phyloP scores from a whole-genome alignment of 1,140 invertebrate species.

The Orius insidiosus region DNA sequence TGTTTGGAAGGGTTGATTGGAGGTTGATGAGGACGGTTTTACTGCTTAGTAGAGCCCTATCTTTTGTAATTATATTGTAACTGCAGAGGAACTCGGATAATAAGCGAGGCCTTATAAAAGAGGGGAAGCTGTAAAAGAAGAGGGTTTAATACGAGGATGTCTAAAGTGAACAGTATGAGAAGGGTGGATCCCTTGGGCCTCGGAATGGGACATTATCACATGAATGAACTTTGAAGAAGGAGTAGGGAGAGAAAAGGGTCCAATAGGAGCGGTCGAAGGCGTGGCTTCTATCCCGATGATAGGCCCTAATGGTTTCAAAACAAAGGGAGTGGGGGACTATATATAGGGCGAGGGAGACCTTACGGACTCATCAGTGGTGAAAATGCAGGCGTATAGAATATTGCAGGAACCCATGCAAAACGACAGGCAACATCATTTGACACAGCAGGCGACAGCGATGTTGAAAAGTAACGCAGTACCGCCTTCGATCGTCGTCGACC shows the following conservation, averaged over 20 bases:
- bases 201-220: conserved; percentile 11
- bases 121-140: conserved; percentile 1
- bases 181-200: conserved; percentile 8
- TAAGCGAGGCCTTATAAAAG: conserved; percentile 9
- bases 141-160: conserved; percentile 4
- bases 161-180: neutral
- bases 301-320: conserved; percentile 7
- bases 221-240: conserved; percentile 7
- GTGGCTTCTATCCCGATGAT: conserved; percentile 8
- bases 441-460: conserved; percentile 11
- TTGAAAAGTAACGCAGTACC: conserved; percentile 10
- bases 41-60: neutral
- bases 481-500: conserved; percentile 11
- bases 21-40: conserved; percentile 8
- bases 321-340: conserved; percentile 1
- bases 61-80: conserved; percentile 6
- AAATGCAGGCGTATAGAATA: conserved; percentile 7
- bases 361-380: neutral
- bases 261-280: conserved; percentile 2
- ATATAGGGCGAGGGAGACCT: neutral
- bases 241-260: neutral
- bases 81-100: conserved; percentile 5
- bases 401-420: conserved; percentile 1
- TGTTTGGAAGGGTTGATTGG: conserved; percentile 1
- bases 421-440: conserved; percentile 8